These are phyloP conservation scores for Pegea sp. DNA, from an alignment of 23 tunicate genomes.

Conservation along the genomic window DNA sequence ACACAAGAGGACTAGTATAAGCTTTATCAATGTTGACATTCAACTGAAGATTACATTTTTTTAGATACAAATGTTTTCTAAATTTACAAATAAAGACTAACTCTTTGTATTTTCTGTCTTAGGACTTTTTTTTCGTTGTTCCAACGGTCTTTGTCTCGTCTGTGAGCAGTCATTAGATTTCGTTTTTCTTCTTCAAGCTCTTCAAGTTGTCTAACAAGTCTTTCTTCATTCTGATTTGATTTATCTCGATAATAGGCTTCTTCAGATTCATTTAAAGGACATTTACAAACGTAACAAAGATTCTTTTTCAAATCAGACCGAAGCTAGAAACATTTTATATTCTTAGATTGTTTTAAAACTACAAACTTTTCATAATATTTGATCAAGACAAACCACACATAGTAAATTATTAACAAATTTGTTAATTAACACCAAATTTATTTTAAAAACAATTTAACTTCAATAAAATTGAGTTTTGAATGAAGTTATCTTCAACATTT, in stretches of 20 bases:
- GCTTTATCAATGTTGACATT: neutral
- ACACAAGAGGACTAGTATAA: neutral
- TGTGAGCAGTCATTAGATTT: neutral
- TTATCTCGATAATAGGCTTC: too few relatives aligned
- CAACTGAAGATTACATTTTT: too few relatives aligned
- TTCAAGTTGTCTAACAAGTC: neutral
- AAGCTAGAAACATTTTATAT: too few relatives aligned
- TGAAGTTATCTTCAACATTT: too few relatives aligned
- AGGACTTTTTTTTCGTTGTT: neutral
- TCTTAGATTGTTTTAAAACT: too few relatives aligned
- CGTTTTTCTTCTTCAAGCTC: neutral
- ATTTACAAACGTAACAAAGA: neutral
- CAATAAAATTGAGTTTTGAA: too few relatives aligned
- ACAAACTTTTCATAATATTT: too few relatives aligned
- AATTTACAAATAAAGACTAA: neutral
- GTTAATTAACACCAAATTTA: too few relatives aligned
- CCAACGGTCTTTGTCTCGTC: neutral
- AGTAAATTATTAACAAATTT: too few relatives aligned
- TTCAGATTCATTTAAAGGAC: neutral
- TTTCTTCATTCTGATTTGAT: neutral
- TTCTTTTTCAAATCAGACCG: neutral
- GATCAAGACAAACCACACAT: too few relatives aligned
- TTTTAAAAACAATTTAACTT: too few relatives aligned
- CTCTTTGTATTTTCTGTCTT: neutral
- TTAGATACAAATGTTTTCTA: too few relatives aligned